phyloP scores from a whole-genome alignment of 1,140 invertebrate genomes.

The Drosophila lacertosa region DNA sequence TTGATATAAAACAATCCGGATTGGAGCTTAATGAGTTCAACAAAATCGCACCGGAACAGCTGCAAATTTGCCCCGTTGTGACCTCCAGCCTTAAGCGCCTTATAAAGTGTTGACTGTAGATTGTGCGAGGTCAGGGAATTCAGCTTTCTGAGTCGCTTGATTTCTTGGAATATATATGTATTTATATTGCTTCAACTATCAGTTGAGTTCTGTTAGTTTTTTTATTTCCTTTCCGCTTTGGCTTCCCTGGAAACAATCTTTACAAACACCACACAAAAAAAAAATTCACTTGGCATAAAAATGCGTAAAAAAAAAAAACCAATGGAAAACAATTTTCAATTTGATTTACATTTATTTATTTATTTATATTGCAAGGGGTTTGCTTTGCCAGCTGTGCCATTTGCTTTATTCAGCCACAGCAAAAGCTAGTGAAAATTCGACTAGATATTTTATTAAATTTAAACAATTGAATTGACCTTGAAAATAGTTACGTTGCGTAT shows the following conservation, averaged over 20 bases:
- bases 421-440: too few relatives aligned
- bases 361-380: not conserved
- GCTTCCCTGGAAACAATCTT: not conserved
- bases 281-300: slow-evolving; percentile 5
- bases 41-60: not conserved
- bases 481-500: too few relatives aligned
- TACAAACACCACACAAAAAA: not conserved
- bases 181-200: too few relatives aligned
- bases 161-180: too few relatives aligned
- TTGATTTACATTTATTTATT: not conserved
- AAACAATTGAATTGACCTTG: too few relatives aligned
- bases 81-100: not conserved
- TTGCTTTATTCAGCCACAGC: too few relatives aligned
- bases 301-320: not conserved
- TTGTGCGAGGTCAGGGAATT: slow-evolving; percentile 4
- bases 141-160: not conserved
- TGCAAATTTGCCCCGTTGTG: too few relatives aligned
- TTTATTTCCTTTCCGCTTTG: not conserved
- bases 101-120: not conserved
- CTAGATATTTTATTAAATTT: too few relatives aligned
- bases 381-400: not conserved
- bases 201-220: not conserved
- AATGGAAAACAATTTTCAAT: not conserved
- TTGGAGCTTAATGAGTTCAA: slow-evolving; percentile 5
- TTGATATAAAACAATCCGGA: slow-evolving; percentile 17